Evolutionary conservation across 2,113 vertebrate genomes (phyloP).

Genomic region (Rhagologus leucostigma): DNA sequence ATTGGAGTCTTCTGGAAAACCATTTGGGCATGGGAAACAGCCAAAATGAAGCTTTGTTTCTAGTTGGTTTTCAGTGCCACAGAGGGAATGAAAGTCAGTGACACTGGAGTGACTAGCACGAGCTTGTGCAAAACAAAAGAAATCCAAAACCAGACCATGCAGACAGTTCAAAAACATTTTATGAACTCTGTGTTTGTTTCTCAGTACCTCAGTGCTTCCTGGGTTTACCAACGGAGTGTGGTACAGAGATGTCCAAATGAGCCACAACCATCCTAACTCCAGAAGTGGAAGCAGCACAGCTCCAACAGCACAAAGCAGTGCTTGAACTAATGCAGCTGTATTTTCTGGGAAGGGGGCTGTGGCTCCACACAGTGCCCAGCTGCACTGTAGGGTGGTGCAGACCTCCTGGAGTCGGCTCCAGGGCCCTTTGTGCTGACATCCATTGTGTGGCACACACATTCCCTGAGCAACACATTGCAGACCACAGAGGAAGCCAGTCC

Average conservation of each 20-base stretch:
- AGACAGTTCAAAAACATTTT: not conserved
- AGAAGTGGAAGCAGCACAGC: not conserved
- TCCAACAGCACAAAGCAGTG: not conserved
- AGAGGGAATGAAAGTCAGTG: not conserved
- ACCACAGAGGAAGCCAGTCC: not conserved
- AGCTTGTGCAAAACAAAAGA: not conserved
- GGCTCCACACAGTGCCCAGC: not conserved
- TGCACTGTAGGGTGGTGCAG: rapidly evolving
- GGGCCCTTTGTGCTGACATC: not conserved
- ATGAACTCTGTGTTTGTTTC: not conserved
- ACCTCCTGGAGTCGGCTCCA: not conserved
- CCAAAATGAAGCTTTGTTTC: not conserved
- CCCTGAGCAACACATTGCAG: not conserved
- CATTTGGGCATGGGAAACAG: not conserved
- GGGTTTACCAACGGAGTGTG: not conserved
- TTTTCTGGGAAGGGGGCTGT: rapidly evolving
- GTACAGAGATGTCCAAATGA: not conserved
- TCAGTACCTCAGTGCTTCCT: not conserved
- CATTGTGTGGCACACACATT: not conserved
- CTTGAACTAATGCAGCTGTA: not conserved
- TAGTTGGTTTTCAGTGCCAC: not conserved
- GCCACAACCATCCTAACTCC: not conserved
- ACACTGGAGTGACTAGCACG: not conserved
- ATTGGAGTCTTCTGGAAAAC: not conserved
- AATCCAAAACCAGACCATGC: not conserved